Conservation (phyloP, 2,888 invertebrate species). For the Keiferia lycopersicella region DNA sequence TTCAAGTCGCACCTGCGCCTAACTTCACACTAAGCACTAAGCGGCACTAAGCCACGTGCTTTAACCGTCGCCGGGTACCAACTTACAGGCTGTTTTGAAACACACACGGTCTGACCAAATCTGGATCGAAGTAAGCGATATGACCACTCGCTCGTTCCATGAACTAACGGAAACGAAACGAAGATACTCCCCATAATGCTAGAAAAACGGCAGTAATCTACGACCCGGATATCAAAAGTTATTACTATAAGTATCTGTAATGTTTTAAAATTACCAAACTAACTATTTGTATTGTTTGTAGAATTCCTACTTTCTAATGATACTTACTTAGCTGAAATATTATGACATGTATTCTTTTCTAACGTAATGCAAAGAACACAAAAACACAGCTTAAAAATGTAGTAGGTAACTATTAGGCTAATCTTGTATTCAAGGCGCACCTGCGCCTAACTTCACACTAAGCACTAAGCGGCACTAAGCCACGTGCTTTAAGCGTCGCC, state of each 20-base stretch:
- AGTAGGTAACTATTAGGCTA: slow-evolving; percentile 19
- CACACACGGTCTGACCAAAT: not conserved
- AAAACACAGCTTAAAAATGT: not conserved
- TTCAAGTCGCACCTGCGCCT: slow-evolving; percentile 16
- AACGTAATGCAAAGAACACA: not conserved
- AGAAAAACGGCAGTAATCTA: too few relatives aligned
- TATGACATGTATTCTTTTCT: too few relatives aligned
- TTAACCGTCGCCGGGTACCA: slow-evolving; percentile 19
- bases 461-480: slow-evolving; percentile 23
- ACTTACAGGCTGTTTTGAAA: slow-evolving; percentile 19
- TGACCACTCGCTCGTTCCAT: too few relatives aligned
- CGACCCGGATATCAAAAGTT: too few relatives aligned
- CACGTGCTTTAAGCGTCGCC: slow-evolving; percentile 22
- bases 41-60: slow-evolving; percentile 21
- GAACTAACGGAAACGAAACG: too few relatives aligned
- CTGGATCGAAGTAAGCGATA: too few relatives aligned
- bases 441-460: slow-evolving; percentile 12
- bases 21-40: slow-evolving; percentile 14
- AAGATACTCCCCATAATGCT: too few relatives aligned
- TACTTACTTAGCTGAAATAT: too few relatives aligned
- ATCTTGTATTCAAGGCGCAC: slow-evolving; percentile 19
- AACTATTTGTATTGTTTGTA: too few relatives aligned
- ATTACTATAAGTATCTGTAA: too few relatives aligned
- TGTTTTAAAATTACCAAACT: too few relatives aligned
- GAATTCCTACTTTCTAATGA: too few relatives aligned